Conservation (phyloP, 2,888 invertebrate genomes). For the Thymelicus acteon region DNA sequence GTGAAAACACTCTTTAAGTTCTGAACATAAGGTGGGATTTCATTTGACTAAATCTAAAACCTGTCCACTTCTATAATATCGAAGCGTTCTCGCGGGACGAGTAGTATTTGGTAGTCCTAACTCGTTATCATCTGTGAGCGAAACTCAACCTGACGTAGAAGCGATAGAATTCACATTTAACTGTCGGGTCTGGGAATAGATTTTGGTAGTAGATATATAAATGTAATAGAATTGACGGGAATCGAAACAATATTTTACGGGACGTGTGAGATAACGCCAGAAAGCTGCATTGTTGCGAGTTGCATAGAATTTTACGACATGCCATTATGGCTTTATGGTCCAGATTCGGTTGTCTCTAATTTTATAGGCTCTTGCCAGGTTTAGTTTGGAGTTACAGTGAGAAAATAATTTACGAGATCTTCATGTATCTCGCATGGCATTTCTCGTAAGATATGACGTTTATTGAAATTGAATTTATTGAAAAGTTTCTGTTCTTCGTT, state of each 20-base stretch:
- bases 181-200: slow-evolving; percentile 18
- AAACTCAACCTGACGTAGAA: slow-evolving; percentile 25
- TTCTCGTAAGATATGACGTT: slow-evolving; percentile 10
- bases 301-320: slow-evolving; percentile 21
- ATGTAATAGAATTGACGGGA: slow-evolving; percentile 36
- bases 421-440: neutral
- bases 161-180: slow-evolving; percentile 29
- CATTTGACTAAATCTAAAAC: slow-evolving; percentile 5
- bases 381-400: slow-evolving; percentile 21
- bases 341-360: neutral
- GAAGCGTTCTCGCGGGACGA: slow-evolving; percentile 25
- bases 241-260: slow-evolving; percentile 38
- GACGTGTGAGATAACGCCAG: slow-evolving; percentile 36
- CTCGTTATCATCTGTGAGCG: slow-evolving; percentile 10
- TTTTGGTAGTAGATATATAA: slow-evolving; percentile 32
- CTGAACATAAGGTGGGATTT: slow-evolving; percentile 1
- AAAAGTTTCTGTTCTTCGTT: neutral
- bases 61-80: slow-evolving; percentile 12
- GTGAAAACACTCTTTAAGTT: neutral
- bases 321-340: neutral
- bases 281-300: slow-evolving; percentile 23
- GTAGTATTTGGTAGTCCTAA: slow-evolving; percentile 18
- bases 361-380: slow-evolving; percentile 32
- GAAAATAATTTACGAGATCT: slow-evolving; percentile 27
- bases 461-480: slow-evolving; percentile 4